A percentile compares a stretch with the other conserved stretches of the same genome.
Conservation (phyloP, 2,113 vertebrate genomes). For the Muntiacus muntjak region DNA sequence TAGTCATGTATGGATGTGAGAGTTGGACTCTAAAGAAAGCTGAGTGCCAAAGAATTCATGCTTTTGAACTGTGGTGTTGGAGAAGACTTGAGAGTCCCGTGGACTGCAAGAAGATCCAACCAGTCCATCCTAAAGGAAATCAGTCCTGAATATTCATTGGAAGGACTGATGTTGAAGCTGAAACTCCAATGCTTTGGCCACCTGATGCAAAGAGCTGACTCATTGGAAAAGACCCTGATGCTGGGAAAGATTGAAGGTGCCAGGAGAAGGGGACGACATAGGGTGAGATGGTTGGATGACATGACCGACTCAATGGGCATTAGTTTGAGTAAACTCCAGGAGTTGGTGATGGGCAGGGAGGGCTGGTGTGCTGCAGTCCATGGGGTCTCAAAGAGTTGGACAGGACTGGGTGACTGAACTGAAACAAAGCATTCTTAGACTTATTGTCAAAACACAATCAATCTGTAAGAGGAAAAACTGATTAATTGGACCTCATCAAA, state of each 20-base stretch:
- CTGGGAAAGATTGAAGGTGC: neutral
- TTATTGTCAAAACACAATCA: neutral
- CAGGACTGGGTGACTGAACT: neutral
- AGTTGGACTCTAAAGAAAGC: neutral
- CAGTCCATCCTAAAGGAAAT: neutral
- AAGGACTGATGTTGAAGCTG: neutral
- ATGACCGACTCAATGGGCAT: neutral
- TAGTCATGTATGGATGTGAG: neutral
- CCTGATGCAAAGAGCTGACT: neutral
- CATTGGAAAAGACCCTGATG: neutral
- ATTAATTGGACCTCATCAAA: neutral
- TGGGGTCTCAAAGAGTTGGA: neutral
- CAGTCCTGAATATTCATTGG: neutral
- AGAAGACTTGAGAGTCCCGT: neutral
- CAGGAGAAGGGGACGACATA: neutral
- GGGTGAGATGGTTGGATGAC: neutral
- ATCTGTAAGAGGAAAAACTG: neutral
- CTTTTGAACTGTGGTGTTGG: neutral
- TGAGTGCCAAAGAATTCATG: accelerated
- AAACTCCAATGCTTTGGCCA: neutral
- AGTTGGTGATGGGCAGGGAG: neutral
- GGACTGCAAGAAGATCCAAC: neutral
- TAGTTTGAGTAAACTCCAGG: neutral
- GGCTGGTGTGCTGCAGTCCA: neutral
- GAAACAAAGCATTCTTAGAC: neutral